These are phyloP conservation scores for Lophotriccus pileatus DNA, from an alignment of 2,797 vertebrate species.

Conservation along the genomic window DNA sequence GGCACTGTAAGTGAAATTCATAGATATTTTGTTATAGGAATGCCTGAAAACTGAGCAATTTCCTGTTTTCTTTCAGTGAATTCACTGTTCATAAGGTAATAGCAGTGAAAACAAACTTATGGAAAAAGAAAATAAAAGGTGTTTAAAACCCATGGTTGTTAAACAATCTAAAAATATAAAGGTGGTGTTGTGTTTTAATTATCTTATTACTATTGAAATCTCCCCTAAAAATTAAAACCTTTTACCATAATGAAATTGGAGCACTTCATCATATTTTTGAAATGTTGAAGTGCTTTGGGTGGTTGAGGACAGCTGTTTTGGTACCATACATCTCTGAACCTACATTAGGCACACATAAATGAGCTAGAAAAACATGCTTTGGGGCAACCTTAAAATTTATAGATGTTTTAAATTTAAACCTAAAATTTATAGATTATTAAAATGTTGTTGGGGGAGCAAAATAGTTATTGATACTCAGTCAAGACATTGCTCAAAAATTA, in stretches of 20 bases:
- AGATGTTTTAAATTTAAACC: neutral
- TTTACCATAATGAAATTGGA: slow-evolving; percentile 1
- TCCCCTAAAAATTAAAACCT: slow-evolving; percentile 42
- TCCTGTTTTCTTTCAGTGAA: neutral
- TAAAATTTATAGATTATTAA: neutral
- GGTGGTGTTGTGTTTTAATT: neutral
- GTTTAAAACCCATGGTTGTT: neutral
- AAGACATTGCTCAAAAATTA: slow-evolving; percentile 20
- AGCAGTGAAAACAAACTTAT: neutral
- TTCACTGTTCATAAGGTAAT: neutral
- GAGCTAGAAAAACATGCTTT: slow-evolving; percentile 21
- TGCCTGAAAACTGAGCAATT: neutral
- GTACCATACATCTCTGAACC: neutral
- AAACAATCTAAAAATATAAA: neutral
- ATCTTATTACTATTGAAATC: neutral
- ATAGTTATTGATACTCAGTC: slow-evolving; percentile 19
- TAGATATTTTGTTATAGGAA: neutral
- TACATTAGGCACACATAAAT: slow-evolving; percentile 10
- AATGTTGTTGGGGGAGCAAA: slow-evolving; percentile 12
- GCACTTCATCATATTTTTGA: slow-evolving; percentile 26
- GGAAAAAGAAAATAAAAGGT: neutral
- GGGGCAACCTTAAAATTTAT: slow-evolving; percentile 21
- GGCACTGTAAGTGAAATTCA: neutral
- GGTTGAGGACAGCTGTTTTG: slow-evolving; percentile 15
- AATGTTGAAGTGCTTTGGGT: slow-evolving; percentile 24